Evolutionary conservation across 2,888 invertebrate genomes (phyloP).

Genomic region (Phoenoteleia sp.): DNA sequence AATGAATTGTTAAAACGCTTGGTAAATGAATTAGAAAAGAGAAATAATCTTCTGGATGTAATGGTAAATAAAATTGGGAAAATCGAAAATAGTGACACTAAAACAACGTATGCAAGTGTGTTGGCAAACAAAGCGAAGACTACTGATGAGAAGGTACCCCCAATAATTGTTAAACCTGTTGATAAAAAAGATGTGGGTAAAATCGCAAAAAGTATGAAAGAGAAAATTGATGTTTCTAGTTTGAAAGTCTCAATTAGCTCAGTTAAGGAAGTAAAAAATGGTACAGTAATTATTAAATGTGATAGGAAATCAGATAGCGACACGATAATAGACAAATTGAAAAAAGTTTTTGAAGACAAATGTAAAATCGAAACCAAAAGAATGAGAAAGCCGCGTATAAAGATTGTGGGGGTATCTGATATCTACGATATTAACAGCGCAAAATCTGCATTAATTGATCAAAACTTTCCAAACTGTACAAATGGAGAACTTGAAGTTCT

Average conservation of each 20-base stretch:
- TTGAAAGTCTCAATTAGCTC: neutral
- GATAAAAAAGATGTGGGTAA: too few species aligned
- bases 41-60: neutral
- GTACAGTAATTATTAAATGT: neutral
- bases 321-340: neutral
- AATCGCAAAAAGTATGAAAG: neutral
- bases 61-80: neutral
- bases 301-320: neutral
- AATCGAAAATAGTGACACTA: neutral
- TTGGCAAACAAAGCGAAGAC: neutral
- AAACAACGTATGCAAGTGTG: neutral
- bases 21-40: neutral
- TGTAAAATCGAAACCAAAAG: neutral
- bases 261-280: neutral
- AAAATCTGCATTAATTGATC: neutral
- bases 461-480: conserved; percentile 13
- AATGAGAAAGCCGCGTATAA: conserved; percentile 23
- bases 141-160: too few species aligned
- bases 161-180: too few species aligned
- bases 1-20: conserved; percentile 4
- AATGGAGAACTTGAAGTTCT: neutral
- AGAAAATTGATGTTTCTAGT: neutral
- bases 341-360: neutral
- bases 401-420: conserved; percentile 7
- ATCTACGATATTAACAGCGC: neutral